phyloP scores from a whole-genome alignment of 2,113 vertebrate species.

The Oceanodroma tethys region DNA sequence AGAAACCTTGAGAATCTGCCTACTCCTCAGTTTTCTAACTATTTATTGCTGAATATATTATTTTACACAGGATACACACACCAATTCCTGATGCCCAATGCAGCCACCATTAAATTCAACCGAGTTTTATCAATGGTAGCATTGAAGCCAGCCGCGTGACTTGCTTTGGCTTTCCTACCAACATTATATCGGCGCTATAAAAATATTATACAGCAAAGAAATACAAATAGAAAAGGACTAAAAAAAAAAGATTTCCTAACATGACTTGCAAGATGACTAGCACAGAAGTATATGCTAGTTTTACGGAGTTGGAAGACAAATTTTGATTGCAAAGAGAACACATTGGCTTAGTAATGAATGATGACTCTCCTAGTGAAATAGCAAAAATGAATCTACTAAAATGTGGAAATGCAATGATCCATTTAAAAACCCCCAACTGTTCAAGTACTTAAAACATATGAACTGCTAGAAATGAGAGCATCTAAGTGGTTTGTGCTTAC shows the following conservation, averaged over 20 bases:
- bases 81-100: background rate
- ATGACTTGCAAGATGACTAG: background rate
- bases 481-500: background rate
- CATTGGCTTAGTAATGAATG: background rate
- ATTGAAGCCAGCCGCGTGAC: accelerated
- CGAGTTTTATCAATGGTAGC: background rate
- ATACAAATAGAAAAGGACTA: background rate
- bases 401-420: background rate
- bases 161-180: background rate
- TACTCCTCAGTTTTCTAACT: background rate
- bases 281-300: background rate
- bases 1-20: background rate
- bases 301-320: background rate
- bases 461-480: background rate
- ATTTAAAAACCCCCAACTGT: background rate
- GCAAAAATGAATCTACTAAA: background rate
- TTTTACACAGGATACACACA: background rate
- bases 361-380: background rate
- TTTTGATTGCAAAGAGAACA: background rate
- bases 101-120: background rate
- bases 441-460: background rate
- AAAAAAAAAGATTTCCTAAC: background rate
- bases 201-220: background rate
- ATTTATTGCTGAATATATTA: background rate
- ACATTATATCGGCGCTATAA: background rate